phyloP scores from a whole-genome alignment of 2,113 vertebrate genomes.

The Halcyon malimbica region DNA sequence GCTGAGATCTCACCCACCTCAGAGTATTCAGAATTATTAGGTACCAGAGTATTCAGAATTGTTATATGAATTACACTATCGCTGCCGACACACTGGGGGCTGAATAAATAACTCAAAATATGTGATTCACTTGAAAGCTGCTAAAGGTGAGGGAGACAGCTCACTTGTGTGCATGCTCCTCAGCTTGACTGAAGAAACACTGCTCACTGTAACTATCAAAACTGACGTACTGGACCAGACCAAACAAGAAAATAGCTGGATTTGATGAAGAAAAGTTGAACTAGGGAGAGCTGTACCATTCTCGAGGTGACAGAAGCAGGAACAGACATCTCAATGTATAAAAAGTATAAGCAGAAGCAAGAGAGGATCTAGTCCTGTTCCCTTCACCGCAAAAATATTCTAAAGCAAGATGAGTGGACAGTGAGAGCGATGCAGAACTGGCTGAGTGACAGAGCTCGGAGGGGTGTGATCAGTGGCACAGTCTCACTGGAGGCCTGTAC shows the following conservation, averaged over 20 bases:
- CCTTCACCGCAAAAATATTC: neutral
- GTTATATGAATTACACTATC: neutral
- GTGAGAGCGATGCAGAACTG: neutral
- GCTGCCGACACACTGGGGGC: neutral
- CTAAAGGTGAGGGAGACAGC: neutral
- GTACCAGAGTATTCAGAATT: neutral
- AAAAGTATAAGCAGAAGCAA: neutral
- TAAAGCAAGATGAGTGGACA: neutral
- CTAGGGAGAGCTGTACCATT: neutral
- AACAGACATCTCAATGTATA: neutral
- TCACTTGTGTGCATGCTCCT: neutral
- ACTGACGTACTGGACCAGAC: fast-evolving
- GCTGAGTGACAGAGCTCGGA: neutral
- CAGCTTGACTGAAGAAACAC: neutral
- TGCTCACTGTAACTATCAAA: neutral
- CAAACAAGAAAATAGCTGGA: neutral
- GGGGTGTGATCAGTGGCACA: neutral
- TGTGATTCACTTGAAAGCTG: neutral
- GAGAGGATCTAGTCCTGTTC: neutral
- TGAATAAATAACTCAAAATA: neutral
- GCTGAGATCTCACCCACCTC: neutral
- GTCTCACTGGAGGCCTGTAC: neutral
- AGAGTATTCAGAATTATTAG: neutral
- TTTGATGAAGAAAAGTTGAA: neutral
- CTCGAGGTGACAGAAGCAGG: neutral